A percentile compares a stretch with the other conserved stretches of the same genome.
Evolutionary conservation across 1,140 invertebrate genomes (phyloP).

Genomic region (Drosophila auraria): DNA sequence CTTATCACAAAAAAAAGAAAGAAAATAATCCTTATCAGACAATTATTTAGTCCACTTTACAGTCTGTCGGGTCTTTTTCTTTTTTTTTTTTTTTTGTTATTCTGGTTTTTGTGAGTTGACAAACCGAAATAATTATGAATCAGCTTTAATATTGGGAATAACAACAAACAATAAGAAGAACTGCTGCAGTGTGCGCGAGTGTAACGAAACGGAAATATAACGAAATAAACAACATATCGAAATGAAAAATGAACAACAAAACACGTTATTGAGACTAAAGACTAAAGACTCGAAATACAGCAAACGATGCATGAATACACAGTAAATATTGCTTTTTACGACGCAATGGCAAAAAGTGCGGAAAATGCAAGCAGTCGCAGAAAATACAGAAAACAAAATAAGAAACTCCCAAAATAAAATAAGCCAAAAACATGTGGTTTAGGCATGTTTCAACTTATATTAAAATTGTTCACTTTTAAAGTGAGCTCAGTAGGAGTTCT

Average conservation of each 20-base stretch:
- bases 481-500: background rate
- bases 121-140: constrained; percentile 78
- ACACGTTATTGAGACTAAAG: constrained; percentile 30
- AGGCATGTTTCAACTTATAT: constrained; percentile 27
- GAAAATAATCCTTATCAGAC: constrained; percentile 38
- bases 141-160: constrained; percentile 49
- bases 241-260: constrained; percentile 21
- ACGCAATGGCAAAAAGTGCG: constrained; percentile 7
- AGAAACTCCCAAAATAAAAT: constrained; percentile 21
- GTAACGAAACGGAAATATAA: constrained; percentile 63
- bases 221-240: constrained; percentile 19
- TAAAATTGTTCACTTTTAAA: background rate
- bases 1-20: constrained; percentile 21
- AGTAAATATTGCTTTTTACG: constrained; percentile 17
- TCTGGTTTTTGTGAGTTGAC: constrained; percentile 37
- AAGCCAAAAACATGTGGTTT: constrained; percentile 30
- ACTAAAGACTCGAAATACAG: constrained; percentile 20
- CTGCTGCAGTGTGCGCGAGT: constrained; percentile 25
- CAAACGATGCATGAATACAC: constrained; percentile 24
- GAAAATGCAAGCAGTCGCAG: constrained; percentile 18
- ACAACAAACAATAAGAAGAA: constrained; percentile 17
- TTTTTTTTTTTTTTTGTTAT: constrained; percentile 15
- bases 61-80: constrained; percentile 22
- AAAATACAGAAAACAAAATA: constrained; percentile 8
- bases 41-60: constrained; percentile 52